Evolutionary conservation across 2,113 vertebrate species (phyloP), one percentile per base, ranked within the genome.

Genomic region (Centropus bengalensis): DNA sequence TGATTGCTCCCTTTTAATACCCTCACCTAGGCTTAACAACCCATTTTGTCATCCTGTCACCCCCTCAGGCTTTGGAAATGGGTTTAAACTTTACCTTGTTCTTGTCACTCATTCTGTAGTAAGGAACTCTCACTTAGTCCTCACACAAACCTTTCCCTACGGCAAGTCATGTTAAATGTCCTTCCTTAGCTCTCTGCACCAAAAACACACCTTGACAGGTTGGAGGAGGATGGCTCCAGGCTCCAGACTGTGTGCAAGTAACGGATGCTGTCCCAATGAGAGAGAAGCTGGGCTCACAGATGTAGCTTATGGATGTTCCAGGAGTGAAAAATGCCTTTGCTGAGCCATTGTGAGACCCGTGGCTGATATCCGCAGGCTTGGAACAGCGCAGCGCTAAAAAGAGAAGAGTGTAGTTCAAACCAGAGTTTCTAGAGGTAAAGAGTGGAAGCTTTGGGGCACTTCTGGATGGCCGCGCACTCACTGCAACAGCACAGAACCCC

Each of bases 241-340:
- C 44, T 83, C 96, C 96, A 44, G 93, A 95, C 28, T 82, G 9
- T 78, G 87, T 92, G 80, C 92, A 96, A 14, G 69, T 67, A 68
- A 75, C 68, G 88, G 91, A 86, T 75, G 71, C 82, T 49, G 83
- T 91, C 62, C 96, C 96, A 74, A 76, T 21, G 45, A 95, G 94
- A 33, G 87, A 69, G 82, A 94, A 96, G 44, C 95, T 94, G 2
- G 80, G 77, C 49, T 96, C 83, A 71, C 97, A 97, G 66, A 33
- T 89, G 64, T 96, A 97, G 58, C 49, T 45, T 38, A 96, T 67
- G 27, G 71, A 82, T 28, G 62, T 92, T 80, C 94, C 96, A 49
- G 73, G 62, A 51, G 75, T 51, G 79, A 94, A 95, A 40, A 59
- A 26, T 3, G 6, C 45, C 73, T 52, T 76, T 49, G 9, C 64